Conservation (phyloP, 2,888 invertebrate genomes). For the Pachydiplax longipennis region DNA sequence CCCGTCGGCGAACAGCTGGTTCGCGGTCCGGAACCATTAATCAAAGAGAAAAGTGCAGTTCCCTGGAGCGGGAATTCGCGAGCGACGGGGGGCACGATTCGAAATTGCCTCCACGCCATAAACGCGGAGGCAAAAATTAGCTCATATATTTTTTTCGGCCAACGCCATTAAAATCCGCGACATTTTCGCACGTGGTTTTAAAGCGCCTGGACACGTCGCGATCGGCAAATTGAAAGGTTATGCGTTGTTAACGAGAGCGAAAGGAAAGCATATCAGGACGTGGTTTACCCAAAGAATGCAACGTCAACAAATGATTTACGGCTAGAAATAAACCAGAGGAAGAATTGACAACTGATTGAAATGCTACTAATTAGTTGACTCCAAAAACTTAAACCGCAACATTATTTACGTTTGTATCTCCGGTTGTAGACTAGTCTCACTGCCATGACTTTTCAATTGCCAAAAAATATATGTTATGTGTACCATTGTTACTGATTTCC, state of each 20-base stretch:
- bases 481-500: too few species aligned
- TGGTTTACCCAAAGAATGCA: too few species aligned
- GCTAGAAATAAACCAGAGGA: too few species aligned
- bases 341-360: too few species aligned
- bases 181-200: background rate
- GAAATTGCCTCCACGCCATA: background rate
- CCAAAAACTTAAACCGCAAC: too few species aligned
- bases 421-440: too few species aligned
- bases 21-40: background rate
- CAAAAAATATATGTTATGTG: too few species aligned
- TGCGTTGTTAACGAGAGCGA: background rate
- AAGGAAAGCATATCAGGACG: background rate
- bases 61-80: background rate
- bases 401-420: too few species aligned
- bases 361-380: too few species aligned
- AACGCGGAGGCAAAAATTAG: background rate
- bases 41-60: background rate
- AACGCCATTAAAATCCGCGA: background rate
- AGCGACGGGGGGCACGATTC: background rate
- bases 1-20: background rate
- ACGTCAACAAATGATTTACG: too few species aligned
- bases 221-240: background rate
- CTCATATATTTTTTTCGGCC: background rate
- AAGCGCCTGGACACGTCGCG: background rate
- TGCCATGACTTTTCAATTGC: too few species aligned